Percentiles rank a stretch among this genome's conserved stretches.
Conservation (phyloP, 2,888 invertebrate species). For the Pammene fasciana region DNA sequence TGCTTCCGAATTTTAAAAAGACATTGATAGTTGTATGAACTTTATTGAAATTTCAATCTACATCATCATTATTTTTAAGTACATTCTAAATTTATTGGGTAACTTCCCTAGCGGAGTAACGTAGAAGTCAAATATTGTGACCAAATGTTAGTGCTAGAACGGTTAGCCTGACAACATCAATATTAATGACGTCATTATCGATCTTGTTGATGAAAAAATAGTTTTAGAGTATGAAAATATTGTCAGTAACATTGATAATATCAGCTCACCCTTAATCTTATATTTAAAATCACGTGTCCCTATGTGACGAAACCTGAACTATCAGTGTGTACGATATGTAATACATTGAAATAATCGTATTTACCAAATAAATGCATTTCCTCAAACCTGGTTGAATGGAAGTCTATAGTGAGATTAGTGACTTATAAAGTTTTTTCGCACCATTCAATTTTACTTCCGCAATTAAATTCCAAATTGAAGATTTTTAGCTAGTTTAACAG, state of each 20-base stretch:
- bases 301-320: conserved; percentile 47
- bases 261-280: conserved; percentile 25
- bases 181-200: conserved; percentile 8
- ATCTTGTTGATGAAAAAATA: conserved; percentile 3
- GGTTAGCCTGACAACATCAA: conserved; percentile 13
- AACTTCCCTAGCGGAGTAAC: conserved; percentile 69
- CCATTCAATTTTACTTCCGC: not conserved
- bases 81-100: conserved; percentile 82
- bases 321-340: conserved; percentile 58
- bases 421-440: not conserved
- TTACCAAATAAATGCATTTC: conserved; percentile 1
- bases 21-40: conserved; percentile 53
- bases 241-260: conserved; percentile 7
- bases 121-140: conserved; percentile 45
- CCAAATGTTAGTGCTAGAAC: conserved; percentile 41
- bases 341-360: conserved; percentile 17
- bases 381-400: conserved; percentile 15
- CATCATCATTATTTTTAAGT: conserved; percentile 66
- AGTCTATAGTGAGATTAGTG: too few relatives aligned
- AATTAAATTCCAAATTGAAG: not conserved
- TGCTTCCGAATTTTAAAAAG: conserved; percentile 77
- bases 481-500: not conserved
- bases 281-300: conserved; percentile 48
- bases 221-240: conserved; percentile 11
- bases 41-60: conserved; percentile 68